Percentiles rank a stretch among this genome's conserved stretches.
Conservation (phyloP, 1,140 invertebrate genomes). For the Harlomillsia oculata region DNA sequence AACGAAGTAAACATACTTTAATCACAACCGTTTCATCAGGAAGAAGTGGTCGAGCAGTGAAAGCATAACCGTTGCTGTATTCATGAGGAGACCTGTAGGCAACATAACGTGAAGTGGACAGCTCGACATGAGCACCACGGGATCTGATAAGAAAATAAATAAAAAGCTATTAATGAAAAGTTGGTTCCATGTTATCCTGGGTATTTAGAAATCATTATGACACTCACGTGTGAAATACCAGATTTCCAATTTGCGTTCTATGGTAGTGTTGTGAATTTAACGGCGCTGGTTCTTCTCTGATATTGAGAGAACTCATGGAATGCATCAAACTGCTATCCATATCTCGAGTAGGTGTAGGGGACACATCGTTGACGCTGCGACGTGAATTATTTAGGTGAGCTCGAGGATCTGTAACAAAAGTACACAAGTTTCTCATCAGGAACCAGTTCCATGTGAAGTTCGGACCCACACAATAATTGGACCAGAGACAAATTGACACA, state of each 20-base stretch:
- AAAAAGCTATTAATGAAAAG: no score
- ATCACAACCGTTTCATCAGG: conserved; percentile 79
- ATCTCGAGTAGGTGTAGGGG: not conserved
- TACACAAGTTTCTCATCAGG: not conserved
- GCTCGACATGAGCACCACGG: conserved; percentile 66
- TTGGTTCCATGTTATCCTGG: no score
- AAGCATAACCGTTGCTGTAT: conserved; percentile 90
- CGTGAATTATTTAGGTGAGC: conserved; percentile 26
- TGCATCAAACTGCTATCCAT: not conserved
- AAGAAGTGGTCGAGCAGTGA: conserved; percentile 70
- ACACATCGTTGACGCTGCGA: not conserved
- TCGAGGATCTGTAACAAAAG: conserved; percentile 11
- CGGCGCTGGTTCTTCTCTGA: not conserved
- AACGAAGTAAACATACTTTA: conserved; percentile 37
- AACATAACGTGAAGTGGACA: conserved; percentile 65
- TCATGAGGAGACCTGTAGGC: conserved; percentile 71
- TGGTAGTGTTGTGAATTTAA: no score
- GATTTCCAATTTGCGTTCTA: no score
- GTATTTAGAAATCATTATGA: no score
- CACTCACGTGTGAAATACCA: no score
- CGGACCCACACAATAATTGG: no score
- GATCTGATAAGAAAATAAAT: conserved; percentile 10
- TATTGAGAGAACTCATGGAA: conserved; percentile 1
- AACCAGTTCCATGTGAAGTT: no score
- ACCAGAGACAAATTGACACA: not conserved